Evolutionary conservation across 2,797 vertebrate species (phyloP).

Genomic region (Carcharodon carcharias): DNA sequence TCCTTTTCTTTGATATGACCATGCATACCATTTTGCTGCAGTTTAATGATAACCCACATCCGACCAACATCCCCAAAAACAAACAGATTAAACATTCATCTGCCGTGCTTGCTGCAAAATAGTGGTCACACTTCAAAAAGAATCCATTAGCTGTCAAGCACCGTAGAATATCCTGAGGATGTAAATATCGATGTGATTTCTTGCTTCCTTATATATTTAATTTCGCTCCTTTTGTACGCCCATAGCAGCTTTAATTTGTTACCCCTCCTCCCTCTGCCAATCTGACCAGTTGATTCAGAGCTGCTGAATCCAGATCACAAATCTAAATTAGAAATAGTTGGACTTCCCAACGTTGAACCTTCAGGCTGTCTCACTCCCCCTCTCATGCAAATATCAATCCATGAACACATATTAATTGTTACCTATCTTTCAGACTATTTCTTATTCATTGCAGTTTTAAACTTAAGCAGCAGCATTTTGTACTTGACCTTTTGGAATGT

Average conservation of each 20-base stretch:
- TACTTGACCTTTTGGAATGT: background rate
- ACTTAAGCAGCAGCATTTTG: background rate
- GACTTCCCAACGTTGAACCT: background rate
- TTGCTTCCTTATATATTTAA: background rate
- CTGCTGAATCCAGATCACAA: background rate
- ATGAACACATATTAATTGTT: background rate
- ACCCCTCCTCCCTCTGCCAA: background rate
- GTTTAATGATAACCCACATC: too few relatives aligned
- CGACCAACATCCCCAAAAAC: background rate
- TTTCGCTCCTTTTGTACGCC: background rate
- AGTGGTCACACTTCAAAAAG: background rate
- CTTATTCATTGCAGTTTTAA: background rate
- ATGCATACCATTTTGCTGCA: too few relatives aligned
- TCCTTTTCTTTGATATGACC: too few relatives aligned
- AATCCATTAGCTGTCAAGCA: background rate
- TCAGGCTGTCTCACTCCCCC: background rate
- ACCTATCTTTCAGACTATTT: background rate
- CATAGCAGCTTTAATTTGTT: background rate
- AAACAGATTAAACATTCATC: background rate
- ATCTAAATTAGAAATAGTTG: background rate
- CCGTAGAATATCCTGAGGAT: background rate
- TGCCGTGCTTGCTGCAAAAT: background rate
- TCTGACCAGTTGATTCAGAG: background rate
- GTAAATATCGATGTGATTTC: background rate
- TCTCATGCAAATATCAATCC: background rate